Evolutionary conservation across 2,113 vertebrate genomes (phyloP).

Genomic region (Alces alces): DNA sequence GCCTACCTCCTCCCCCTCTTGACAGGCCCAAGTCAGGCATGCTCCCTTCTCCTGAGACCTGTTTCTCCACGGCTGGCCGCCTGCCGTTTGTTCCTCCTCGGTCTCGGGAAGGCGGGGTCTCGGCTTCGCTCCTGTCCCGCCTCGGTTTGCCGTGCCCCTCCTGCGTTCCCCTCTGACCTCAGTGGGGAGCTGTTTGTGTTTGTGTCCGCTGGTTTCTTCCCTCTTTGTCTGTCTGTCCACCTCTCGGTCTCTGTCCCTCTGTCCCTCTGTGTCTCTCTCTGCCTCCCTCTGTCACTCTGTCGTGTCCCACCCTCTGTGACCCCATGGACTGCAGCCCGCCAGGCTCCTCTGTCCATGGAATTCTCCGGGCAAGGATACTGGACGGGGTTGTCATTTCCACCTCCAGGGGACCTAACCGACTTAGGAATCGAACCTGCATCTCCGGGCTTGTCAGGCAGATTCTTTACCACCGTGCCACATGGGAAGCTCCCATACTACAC

Average conservation of each 20-base stretch:
- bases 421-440: not conserved
- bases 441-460: not conserved
- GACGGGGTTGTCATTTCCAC: not conserved
- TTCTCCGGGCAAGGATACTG: not conserved
- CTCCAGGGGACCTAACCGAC: not conserved
- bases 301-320: accelerated
- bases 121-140: not conserved
- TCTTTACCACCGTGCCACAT: not conserved
- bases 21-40: not conserved
- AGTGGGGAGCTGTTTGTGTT: not conserved
- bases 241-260: not conserved
- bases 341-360: not conserved
- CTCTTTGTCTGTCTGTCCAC: not conserved
- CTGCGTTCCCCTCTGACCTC: not conserved
- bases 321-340: not conserved
- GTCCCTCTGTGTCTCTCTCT: not conserved
- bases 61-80: not conserved
- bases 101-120: not conserved
- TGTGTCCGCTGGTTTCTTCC: not conserved
- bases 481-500: not conserved
- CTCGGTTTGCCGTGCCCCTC: not conserved
- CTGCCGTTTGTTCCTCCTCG: no score
- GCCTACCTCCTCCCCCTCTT: not conserved
- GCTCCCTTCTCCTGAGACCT: no score
- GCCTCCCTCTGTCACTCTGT: not conserved